These are phyloP conservation scores for Pteronura brasiliensis DNA, from an alignment of 2,113 vertebrate genomes.

Conservation along the genomic window DNA sequence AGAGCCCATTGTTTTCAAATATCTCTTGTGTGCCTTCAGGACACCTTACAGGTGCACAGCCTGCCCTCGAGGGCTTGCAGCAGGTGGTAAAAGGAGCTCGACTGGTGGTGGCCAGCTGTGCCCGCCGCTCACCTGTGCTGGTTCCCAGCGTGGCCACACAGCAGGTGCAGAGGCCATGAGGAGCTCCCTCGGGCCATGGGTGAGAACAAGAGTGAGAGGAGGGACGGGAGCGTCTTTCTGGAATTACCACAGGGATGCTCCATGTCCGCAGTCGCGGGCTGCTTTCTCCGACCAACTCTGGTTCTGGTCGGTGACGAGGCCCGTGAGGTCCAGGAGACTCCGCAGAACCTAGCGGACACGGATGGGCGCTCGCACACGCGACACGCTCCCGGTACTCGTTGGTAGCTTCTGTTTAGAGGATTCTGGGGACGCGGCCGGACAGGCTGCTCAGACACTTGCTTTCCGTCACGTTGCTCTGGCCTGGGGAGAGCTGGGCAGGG, in stretches of 20 bases:
- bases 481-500: not conserved
- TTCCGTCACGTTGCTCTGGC: too few species aligned
- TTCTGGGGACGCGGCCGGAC: not conserved
- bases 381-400: fast-evolving
- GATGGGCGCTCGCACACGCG: fast-evolving
- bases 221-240: not conserved
- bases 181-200: fast-evolving
- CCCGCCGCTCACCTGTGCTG: not conserved
- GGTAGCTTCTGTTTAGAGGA: too few species aligned
- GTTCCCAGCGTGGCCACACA: fast-evolving
- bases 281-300: fast-evolving
- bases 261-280: fast-evolving
- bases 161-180: fast-evolving
- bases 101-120: not conserved
- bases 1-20: not conserved
- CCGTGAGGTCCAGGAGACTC: not conserved
- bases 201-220: not conserved
- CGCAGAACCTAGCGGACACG: fast-evolving
- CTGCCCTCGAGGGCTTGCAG: not conserved
- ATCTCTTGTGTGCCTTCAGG: fast-evolving
- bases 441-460: not conserved
- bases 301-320: not conserved
- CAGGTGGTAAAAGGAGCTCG: not conserved
- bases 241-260: fast-evolving
- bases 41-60: not conserved